Conservation (phyloP, 2,888 invertebrate genomes). For the Hypselothyrea guttata region DNA sequence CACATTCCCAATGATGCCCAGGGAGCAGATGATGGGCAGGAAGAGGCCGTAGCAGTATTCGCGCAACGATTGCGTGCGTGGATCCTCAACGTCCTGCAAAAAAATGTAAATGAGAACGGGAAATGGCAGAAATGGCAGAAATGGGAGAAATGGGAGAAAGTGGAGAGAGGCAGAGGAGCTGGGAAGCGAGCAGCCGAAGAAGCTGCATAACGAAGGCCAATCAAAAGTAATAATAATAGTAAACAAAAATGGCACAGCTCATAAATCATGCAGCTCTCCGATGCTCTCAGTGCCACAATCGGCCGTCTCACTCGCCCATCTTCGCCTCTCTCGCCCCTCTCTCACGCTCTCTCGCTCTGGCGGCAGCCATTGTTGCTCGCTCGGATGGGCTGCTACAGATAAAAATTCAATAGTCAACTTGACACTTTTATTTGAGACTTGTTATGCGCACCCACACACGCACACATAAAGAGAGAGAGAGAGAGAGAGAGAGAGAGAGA, state of each 20-base stretch:
- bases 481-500: too few species aligned
- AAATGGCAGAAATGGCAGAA: too few species aligned
- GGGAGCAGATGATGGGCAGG: slow-evolving; percentile 87
- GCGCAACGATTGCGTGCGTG: slow-evolving; percentile 84
- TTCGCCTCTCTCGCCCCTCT: not conserved
- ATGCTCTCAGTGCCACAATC: not conserved
- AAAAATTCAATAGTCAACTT: slow-evolving; percentile 77
- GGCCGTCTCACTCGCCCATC: not conserved
- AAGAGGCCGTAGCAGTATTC: slow-evolving; percentile 87
- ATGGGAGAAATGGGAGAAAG: slow-evolving; percentile 5
- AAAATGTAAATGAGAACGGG: not conserved
- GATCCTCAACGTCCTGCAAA: slow-evolving; percentile 83
- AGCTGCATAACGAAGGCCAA: slow-evolving; percentile 14
- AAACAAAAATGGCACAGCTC: slow-evolving; percentile 43
- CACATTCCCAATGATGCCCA: slow-evolving; percentile 90
- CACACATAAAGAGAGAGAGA: too few species aligned
- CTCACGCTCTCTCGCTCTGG: not conserved
- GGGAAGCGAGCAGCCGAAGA: too few species aligned
- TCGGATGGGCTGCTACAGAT: slow-evolving; percentile 56
- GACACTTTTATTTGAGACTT: slow-evolving; percentile 75
- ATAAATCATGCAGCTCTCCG: slow-evolving; percentile 59
- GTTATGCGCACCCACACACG: slow-evolving; percentile 44
- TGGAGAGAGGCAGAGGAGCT: slow-evolving; percentile 4
- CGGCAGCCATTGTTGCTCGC: slow-evolving; percentile 25
- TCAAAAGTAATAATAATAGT: slow-evolving; percentile 46